phyloP scores from a whole-genome alignment of 2,888 invertebrate species.

The Eupithecia subfuscata region DNA sequence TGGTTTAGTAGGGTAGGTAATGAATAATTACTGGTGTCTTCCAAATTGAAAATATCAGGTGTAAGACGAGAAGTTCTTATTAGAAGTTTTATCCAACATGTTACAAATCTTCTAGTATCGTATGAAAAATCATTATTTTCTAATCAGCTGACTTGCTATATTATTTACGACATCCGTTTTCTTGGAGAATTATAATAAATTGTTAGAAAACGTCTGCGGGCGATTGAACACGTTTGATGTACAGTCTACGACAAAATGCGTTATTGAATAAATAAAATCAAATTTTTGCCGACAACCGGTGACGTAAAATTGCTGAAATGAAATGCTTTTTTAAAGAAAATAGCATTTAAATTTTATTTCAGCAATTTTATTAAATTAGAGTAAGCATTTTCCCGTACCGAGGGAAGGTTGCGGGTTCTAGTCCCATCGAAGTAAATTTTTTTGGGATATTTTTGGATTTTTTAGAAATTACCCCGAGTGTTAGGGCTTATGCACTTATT shows the following conservation, averaged over 20 bases:
- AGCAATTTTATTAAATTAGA: too few relatives aligned
- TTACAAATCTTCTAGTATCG: not conserved
- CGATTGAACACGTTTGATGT: constrained; percentile 27
- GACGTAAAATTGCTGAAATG: too few relatives aligned
- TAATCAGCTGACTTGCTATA: constrained; percentile 36
- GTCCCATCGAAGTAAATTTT: too few relatives aligned
- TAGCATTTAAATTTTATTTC: too few relatives aligned
- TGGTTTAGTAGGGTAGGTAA: too few relatives aligned
- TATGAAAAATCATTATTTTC: constrained; percentile 36
- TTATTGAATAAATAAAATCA: not conserved
- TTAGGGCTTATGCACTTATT: too few relatives aligned
- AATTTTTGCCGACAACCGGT: not conserved
- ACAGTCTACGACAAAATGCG: not conserved
- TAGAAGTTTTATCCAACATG: not conserved
- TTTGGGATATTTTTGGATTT: too few relatives aligned
- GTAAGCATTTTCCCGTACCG: too few relatives aligned
- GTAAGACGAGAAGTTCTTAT: not conserved
- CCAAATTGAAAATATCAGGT: not conserved
- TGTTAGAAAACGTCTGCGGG: constrained; percentile 36
- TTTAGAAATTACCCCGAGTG: too few relatives aligned
- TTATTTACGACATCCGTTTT: constrained; percentile 45
- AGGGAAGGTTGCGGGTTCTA: too few relatives aligned
- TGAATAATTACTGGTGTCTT: not conserved
- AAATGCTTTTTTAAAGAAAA: too few relatives aligned
- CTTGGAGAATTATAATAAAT: constrained; percentile 43